These are phyloP conservation scores for Zaprionus africanus DNA, from an alignment of 1,140 invertebrate genomes.

Conservation along the genomic window DNA sequence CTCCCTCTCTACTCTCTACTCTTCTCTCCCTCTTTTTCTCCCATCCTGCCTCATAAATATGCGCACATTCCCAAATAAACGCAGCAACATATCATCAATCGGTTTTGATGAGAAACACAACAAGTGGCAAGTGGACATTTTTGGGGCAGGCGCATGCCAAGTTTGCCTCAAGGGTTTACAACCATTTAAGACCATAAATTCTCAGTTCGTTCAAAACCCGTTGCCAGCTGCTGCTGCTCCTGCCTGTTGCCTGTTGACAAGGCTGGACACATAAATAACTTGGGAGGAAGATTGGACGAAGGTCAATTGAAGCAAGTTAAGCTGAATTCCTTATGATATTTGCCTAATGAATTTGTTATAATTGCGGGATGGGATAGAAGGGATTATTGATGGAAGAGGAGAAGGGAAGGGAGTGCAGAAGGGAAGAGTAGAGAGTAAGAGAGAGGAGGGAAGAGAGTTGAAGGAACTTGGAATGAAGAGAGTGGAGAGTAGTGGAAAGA, in stretches of 20 bases:
- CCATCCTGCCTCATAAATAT: slow-evolving; percentile 36
- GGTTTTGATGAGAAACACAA: slow-evolving; percentile 9
- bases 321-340: neutral
- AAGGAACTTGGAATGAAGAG: too few species aligned
- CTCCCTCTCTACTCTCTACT: neutral
- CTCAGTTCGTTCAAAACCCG: neutral
- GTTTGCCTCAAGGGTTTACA: neutral
- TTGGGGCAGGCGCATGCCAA: neutral
- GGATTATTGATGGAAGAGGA: neutral
- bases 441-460: too few species aligned
- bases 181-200: slow-evolving; percentile 18
- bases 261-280: neutral
- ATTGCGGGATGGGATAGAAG: neutral
- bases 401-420: neutral
- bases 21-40: neutral
- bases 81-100: slow-evolving; percentile 29
- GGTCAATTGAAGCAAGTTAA: neutral
- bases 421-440: too few species aligned
- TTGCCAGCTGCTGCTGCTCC: neutral
- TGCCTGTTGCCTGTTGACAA: slow-evolving; percentile 7
- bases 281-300: neutral
- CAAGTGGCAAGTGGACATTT: slow-evolving; percentile 31
- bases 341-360: neutral
- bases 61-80: slow-evolving; percentile 21
- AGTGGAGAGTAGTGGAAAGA: too few species aligned